Conservation (phyloP, 23 tunicate genomes). For the Trididemnum miniatum region DNA sequence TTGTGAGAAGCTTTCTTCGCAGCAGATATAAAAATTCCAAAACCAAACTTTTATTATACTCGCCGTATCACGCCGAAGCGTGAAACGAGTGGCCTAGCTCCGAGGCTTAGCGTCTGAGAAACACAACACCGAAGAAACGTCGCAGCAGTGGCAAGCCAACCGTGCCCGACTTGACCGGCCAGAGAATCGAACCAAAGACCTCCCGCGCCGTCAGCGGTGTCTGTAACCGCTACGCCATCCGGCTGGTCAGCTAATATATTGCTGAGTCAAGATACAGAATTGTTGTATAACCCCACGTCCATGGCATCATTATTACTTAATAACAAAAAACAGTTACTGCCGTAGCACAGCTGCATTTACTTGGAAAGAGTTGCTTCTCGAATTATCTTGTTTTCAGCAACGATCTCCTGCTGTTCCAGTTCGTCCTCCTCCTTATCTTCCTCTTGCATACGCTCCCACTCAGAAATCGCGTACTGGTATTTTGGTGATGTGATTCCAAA, state of each 20-base stretch:
- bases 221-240: not conserved
- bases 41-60: not conserved
- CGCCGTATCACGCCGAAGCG: not conserved
- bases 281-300: too few species aligned
- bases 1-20: too few species aligned
- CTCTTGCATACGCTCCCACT: constrained; percentile 54
- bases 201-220: not conserved
- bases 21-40: too few species aligned
- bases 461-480: constrained; percentile 65
- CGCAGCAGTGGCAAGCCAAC: not conserved
- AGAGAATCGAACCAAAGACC: not conserved
- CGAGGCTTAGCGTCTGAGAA: not conserved
- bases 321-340: too few species aligned
- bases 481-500: constrained; percentile 90
- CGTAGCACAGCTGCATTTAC: too few species aligned
- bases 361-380: not conserved
- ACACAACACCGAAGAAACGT: not conserved
- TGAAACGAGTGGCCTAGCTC: not conserved
- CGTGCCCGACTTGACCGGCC: not conserved
- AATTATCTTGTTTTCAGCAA: constrained; percentile 51
- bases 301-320: too few species aligned
- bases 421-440: constrained; percentile 62
- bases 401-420: constrained; percentile 67
- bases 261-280: too few species aligned
- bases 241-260: too few species aligned